These are phyloP conservation scores for Folsomia candida DNA, from an alignment of 2,888 invertebrate genomes.

Conservation along the genomic window DNA sequence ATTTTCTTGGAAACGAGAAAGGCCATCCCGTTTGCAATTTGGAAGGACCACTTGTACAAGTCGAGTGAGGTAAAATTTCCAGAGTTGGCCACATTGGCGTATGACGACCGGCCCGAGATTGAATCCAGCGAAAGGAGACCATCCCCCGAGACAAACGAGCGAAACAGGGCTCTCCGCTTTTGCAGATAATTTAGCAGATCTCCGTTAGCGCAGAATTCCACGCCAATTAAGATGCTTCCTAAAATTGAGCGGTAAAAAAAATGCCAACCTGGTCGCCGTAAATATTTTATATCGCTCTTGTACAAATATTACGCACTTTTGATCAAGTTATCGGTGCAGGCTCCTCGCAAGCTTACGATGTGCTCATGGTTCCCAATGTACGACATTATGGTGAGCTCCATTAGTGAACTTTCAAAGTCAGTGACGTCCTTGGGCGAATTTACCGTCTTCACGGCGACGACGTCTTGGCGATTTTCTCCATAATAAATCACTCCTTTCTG, in stretches of 20 bases:
- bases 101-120: neutral
- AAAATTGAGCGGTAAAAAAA: neutral
- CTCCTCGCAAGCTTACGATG: slow-evolving; percentile 24
- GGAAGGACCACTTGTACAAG: slow-evolving; percentile 26
- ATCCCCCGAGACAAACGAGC: slow-evolving; percentile 19
- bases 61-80: slow-evolving; percentile 31
- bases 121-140: neutral
- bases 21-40: slow-evolving; percentile 35
- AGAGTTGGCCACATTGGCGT: slow-evolving; percentile 24
- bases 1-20: slow-evolving; percentile 32
- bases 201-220: slow-evolving; percentile 33
- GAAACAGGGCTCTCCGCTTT: slow-evolving; percentile 27
- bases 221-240: slow-evolving; percentile 31
- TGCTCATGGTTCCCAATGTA: slow-evolving; percentile 14
- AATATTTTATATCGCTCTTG: neutral
- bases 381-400: slow-evolving; percentile 30
- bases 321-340: slow-evolving; percentile 29
- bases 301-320: slow-evolving; percentile 20
- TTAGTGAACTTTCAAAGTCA: slow-evolving; percentile 26
- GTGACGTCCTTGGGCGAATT: slow-evolving; percentile 26
- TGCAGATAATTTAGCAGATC: slow-evolving; percentile 26
- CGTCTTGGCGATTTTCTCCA: slow-evolving; percentile 22
- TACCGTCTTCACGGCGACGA: slow-evolving; percentile 28
- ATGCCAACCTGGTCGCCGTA: neutral
- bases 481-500: slow-evolving; percentile 23